Percentiles rank a stretch among this genome's conserved stretches.
Evolutionary conservation across 2,888 invertebrate genomes (phyloP).

Genomic region (Cephonodes hylas): DNA sequence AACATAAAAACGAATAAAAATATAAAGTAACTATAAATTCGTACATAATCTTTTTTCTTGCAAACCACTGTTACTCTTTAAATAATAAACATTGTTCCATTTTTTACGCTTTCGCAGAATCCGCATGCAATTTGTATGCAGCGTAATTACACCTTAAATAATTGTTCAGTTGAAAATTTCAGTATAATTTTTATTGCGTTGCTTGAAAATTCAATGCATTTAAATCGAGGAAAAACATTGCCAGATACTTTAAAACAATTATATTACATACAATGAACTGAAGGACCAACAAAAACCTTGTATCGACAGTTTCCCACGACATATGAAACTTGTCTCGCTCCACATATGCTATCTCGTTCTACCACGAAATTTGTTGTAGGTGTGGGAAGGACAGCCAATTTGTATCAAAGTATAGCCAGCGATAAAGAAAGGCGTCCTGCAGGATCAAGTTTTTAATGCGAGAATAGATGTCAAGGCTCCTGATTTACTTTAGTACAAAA

Average conservation of each 20-base stretch:
- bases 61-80: not conserved
- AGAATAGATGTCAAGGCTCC: constrained; percentile 49
- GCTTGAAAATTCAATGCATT: not conserved
- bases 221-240: not conserved
- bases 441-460: constrained; percentile 45
- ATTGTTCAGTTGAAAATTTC: not conserved
- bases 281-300: constrained; percentile 67
- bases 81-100: not conserved
- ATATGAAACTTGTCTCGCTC: constrained; percentile 31
- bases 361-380: constrained; percentile 22
- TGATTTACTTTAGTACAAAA: constrained; percentile 22
- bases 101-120: not conserved
- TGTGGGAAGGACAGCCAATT: constrained; percentile 19
- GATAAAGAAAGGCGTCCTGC: constrained; percentile 50
- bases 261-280: constrained; percentile 51
- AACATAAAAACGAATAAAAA: no score
- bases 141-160: not conserved
- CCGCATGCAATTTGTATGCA: not conserved
- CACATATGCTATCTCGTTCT: constrained; percentile 42
- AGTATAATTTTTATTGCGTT: not conserved
- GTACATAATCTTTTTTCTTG: not conserved
- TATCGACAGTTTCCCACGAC: constrained; percentile 69
- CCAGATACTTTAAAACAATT: constrained; percentile 44
- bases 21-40: no score
- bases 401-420: not conserved